These are phyloP conservation scores for Pseudomyrmex concolor DNA, from an alignment of 1,140 invertebrate genomes.

Conservation along the genomic window DNA sequence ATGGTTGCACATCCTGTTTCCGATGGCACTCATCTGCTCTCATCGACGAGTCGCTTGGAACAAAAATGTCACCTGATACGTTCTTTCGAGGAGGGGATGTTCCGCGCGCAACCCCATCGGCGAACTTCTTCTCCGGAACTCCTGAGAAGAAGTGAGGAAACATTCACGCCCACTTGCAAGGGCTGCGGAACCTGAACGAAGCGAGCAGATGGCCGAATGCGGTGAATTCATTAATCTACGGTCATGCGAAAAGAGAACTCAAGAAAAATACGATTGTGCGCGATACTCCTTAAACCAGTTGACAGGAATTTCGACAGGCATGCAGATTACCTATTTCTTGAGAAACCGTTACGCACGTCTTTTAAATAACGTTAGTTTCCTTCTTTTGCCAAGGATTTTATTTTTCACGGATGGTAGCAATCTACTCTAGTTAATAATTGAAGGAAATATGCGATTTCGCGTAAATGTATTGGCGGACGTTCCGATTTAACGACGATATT, in stretches of 20 bases:
- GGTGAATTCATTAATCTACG: conserved; percentile 60
- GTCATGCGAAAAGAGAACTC: conserved; percentile 57
- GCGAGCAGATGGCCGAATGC: conserved; percentile 77
- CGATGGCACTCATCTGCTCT: conserved; percentile 57
- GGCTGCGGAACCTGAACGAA: conserved; percentile 54
- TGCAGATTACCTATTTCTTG: not conserved
- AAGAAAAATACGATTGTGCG: conserved; percentile 44
- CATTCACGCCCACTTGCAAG: conserved; percentile 76
- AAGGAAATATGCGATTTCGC: conserved; percentile 20
- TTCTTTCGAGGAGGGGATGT: conserved; percentile 5
- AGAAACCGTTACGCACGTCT: not conserved
- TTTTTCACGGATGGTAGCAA: not conserved
- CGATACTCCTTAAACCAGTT: conserved; percentile 51
- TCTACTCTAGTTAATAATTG: conserved; percentile 16
- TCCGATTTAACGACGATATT: conserved; percentile 21
- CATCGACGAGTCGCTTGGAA: conserved; percentile 62
- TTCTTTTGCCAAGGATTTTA: not conserved
- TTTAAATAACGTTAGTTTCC: conserved; percentile 1
- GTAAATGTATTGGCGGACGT: conserved; percentile 1
- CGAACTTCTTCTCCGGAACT: conserved; percentile 52
- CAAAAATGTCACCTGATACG: conserved; percentile 69
- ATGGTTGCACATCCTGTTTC: conserved; percentile 65
- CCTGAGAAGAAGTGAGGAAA: conserved; percentile 37
- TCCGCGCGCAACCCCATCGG: conserved; percentile 24
- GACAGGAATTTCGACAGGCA: not conserved